phyloP scores from a whole-genome alignment of 2,113 vertebrate genomes.

The Empidonax traillii region DNA sequence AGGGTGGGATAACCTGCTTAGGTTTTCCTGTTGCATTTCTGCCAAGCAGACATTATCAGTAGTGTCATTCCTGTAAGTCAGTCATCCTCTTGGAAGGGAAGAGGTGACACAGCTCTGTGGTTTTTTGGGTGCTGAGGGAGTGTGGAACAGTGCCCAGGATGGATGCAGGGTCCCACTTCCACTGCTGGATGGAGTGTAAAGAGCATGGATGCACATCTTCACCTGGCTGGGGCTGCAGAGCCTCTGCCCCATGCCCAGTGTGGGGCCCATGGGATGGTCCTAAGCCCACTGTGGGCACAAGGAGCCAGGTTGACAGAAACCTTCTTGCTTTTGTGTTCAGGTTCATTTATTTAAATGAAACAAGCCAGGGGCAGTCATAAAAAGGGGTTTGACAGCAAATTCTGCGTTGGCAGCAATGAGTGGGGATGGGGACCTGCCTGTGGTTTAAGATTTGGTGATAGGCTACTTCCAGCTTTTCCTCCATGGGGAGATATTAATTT shows the following conservation, averaged over 20 bases:
- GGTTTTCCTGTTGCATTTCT: not conserved
- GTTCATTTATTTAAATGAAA: not conserved
- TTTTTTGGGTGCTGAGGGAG: not conserved
- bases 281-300: not conserved
- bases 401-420: not conserved
- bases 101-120: not conserved
- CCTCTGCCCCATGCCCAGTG: not conserved
- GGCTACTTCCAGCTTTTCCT: not conserved
- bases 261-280: not conserved
- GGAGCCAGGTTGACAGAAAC: not conserved
- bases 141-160: not conserved
- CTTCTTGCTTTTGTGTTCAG: not conserved
- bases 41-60: not conserved
- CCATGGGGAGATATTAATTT: not conserved
- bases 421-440: not conserved
- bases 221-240: not conserved
- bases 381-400: not conserved
- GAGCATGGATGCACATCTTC: not conserved
- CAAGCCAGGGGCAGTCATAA: not conserved
- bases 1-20: not conserved
- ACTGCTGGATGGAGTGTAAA: not conserved
- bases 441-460: not conserved
- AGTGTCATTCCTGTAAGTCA: not conserved
- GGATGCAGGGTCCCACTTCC: rapidly evolving
- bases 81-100: not conserved